These are phyloP conservation scores for Oscheius sp. DNA, from an alignment of 2,888 invertebrate genomes.

Conservation along the genomic window DNA sequence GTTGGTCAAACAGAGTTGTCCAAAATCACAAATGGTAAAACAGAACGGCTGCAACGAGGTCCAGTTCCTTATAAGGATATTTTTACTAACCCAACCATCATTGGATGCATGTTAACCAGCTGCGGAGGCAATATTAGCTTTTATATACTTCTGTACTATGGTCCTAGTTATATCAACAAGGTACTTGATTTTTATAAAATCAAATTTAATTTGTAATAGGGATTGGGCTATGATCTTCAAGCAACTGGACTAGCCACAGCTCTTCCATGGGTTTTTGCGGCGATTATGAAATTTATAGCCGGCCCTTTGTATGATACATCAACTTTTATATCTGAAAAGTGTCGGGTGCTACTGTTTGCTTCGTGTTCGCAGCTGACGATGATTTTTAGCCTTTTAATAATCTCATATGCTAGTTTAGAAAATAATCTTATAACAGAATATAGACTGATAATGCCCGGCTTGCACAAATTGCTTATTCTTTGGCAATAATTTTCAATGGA, in stretches of 20 bases:
- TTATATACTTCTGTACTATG: conserved; percentile 45
- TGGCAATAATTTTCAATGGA: conserved; percentile 51
- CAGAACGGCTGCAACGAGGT: too few relatives aligned
- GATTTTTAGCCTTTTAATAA: conserved; percentile 49
- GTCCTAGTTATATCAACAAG: conserved; percentile 52
- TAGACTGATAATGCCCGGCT: conserved; percentile 40
- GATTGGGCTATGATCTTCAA: conserved; percentile 43
- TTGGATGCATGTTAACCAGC: conserved; percentile 29
- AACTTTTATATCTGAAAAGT: conserved; percentile 37
- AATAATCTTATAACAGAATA: neutral
- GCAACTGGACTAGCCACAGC: conserved; percentile 43
- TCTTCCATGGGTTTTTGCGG: conserved; percentile 41
- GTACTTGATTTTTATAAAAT: neutral
- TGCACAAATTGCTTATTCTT: conserved; percentile 57
- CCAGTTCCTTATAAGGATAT: conserved; percentile 14
- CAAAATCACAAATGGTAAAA: neutral
- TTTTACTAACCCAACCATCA: neutral
- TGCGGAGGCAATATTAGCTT: conserved; percentile 49
- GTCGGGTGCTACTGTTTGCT: conserved; percentile 51
- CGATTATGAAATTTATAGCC: conserved; percentile 35
- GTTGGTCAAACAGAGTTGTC: conserved; percentile 8
- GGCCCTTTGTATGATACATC: conserved; percentile 43
- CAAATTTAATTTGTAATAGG: conserved; percentile 30
- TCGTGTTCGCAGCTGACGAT: conserved; percentile 47
- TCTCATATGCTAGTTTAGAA: conserved; percentile 38